phyloP scores from a whole-genome alignment of 2,888 invertebrate genomes.

The Petrophora chlorosata region DNA sequence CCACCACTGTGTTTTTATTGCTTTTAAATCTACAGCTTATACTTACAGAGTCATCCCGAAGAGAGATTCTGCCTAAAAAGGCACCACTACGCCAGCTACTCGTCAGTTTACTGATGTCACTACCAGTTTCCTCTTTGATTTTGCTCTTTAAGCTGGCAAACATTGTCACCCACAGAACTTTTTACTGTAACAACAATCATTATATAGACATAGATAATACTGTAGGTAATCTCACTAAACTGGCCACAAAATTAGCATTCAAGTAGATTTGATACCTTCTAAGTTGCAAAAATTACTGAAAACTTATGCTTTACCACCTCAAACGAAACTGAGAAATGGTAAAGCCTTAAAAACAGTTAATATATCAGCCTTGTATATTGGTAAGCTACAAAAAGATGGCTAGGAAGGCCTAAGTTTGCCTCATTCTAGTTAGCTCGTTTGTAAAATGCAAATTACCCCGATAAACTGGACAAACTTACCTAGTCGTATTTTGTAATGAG shows the following conservation, averaged over 20 bases:
- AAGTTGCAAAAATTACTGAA: too few relatives aligned
- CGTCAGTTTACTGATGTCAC: slow-evolving; percentile 86
- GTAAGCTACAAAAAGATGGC: too few relatives aligned
- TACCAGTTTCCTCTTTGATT: slow-evolving; percentile 94
- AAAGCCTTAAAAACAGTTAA: too few relatives aligned
- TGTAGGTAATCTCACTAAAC: neutral
- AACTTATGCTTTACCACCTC: too few relatives aligned
- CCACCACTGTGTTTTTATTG: too few relatives aligned
- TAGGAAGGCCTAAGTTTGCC: neutral
- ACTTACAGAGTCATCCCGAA: slow-evolving; percentile 77
- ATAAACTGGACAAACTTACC: slow-evolving; percentile 47
- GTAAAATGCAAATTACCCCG: slow-evolving; percentile 51
- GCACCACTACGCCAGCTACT: slow-evolving; percentile 79
- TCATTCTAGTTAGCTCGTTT: slow-evolving; percentile 32
- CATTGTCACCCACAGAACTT: slow-evolving; percentile 79
- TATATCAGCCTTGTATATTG: too few relatives aligned
- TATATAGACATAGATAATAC: too few relatives aligned
- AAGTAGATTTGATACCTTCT: too few relatives aligned
- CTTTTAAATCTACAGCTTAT: neutral
- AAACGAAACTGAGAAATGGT: too few relatives aligned
- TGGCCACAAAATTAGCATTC: too few relatives aligned
- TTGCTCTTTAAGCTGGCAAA: slow-evolving; percentile 95
- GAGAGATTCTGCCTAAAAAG: slow-evolving; percentile 78
- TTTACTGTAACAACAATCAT: slow-evolving; percentile 20
- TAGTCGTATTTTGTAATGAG: neutral